Base-by-base conservation (phyloP, 2,797 vertebrate genomes). In the Sebastes aleutianus region DNA sequence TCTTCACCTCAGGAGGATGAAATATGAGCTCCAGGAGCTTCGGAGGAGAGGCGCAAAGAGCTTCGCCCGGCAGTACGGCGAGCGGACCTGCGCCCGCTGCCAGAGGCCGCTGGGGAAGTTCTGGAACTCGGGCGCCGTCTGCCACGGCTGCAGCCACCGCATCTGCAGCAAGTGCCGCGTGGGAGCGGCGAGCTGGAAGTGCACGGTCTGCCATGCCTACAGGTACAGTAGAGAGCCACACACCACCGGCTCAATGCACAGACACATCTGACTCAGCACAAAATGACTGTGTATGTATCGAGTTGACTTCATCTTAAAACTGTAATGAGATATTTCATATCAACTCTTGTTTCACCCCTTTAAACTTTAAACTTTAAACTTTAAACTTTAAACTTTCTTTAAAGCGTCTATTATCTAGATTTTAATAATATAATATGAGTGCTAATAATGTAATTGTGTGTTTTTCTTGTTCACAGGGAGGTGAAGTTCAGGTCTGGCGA, bases 401-500 rank as follows among this genome's bases (percentile, higher is more conserved):
- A 31, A 69, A 61, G n/a, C 1, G 8, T 18, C 7, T 43, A 10
- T 64, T 16, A 14, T 27, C 2, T 1, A 29, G 8, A 20, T 32
- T 20, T 31, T 32, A 56, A 70, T 13, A 10, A 57, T 47, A 10
- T n/a, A 3, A 43, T 31, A 43, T 20, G 24, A 31, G 26, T 26
- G 50, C 34, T 58, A 14, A 10, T 50, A 20, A 59, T 65, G n/a
- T 24, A 2, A n/a, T 18, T 14, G 4, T 58, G 26, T 66, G 29
- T 58, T 31, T 65, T n/a, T 73, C 5, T 18, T 63, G 66, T 83
- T 92, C 89, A 24, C 94, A 99, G 98, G 90, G 96, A 97, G 4
- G 81, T 98, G 80, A 99, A 97, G 93, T 89, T 97, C 89, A 96
- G 96, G 84, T 96, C 97, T 61, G 98, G 97, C 61, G 97, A 99